These are phyloP conservation scores for Monodelphis domestica DNA, from an alignment of 2,797 vertebrate genomes.

Conservation along the genomic window DNA sequence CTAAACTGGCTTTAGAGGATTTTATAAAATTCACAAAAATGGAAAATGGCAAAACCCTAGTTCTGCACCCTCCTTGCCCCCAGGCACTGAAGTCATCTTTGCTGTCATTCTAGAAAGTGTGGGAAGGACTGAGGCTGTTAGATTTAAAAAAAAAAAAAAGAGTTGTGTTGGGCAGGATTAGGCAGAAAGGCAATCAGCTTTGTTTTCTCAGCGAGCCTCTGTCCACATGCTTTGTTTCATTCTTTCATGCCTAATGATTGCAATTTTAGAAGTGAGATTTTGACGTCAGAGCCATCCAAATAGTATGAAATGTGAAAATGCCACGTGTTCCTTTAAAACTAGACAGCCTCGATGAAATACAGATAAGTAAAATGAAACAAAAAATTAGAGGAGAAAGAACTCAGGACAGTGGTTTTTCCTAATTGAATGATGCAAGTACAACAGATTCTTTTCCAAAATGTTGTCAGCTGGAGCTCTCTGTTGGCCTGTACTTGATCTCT, in stretches of 20 bases:
- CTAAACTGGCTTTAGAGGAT: constrained; percentile 36
- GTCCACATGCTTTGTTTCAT: constrained; percentile 49
- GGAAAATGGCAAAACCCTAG: constrained; percentile 41
- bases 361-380: constrained; percentile 6
- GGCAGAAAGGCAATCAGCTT: constrained; percentile 57
- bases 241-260: constrained; percentile 59
- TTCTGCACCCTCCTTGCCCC: constrained; percentile 22
- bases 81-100: constrained; percentile 20
- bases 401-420: constrained; percentile 1
- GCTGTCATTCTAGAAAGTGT: constrained; percentile 30
- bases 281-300: constrained; percentile 23
- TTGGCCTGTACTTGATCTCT: background rate
- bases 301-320: background rate
- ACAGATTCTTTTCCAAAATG: background rate
- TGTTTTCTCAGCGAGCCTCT: constrained; percentile 48
- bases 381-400: constrained; percentile 33
- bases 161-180: constrained; percentile 55
- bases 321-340: constrained; percentile 28
- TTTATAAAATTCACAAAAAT: background rate
- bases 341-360: constrained; percentile 9
- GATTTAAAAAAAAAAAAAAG: constrained; percentile 66
- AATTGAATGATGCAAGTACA: constrained; percentile 9
- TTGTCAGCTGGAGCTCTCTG: constrained; percentile 29
- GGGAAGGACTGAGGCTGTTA: constrained; percentile 50
- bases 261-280: constrained; percentile 31